Evolutionary conservation across 2,797 vertebrate species (phyloP).

Genomic region (Melanotaenia boesemani): DNA sequence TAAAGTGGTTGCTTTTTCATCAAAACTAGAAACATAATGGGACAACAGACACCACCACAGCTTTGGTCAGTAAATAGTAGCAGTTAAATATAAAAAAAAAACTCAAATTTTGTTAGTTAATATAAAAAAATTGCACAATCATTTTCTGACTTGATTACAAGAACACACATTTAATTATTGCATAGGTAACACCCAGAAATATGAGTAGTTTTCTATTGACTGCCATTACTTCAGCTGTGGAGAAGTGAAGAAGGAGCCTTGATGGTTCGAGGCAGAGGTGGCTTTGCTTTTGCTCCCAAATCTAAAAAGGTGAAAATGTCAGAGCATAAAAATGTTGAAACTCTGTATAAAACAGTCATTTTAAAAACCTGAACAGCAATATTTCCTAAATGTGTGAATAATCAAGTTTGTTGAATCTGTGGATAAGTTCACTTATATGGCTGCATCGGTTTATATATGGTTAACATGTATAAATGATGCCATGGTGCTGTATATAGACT

Average conservation of each 20-base stretch:
- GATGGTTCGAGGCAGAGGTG: conserved; percentile 76
- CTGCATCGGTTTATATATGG: too few species aligned
- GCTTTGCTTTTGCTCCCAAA: conserved; percentile 92
- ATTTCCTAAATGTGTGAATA: not conserved
- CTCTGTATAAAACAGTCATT: not conserved
- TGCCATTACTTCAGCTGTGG: conserved; percentile 87
- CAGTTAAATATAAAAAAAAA: conserved; percentile 9
- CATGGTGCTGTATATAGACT: too few species aligned
- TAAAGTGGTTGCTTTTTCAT: conserved; percentile 21
- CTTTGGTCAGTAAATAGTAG: conserved; percentile 33
- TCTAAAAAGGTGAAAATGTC: conserved; percentile 62
- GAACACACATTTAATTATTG: conserved; percentile 36
- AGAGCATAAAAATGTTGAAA: not conserved
- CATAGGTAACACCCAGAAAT: conserved; percentile 19
- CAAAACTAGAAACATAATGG: conserved; percentile 31
- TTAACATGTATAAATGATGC: too few species aligned
- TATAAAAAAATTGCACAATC: conserved; percentile 54
- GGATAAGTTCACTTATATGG: not conserved
- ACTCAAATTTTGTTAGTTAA: not conserved
- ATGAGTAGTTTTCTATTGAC: not conserved
- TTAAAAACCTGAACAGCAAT: not conserved
- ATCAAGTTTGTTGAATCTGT: not conserved
- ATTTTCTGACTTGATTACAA: conserved; percentile 50
- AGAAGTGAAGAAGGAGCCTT: conserved; percentile 90
- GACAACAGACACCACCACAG: conserved; percentile 18